phyloP scores from a whole-genome alignment of 2,113 vertebrate species.

The Lepisosteus oculatus region DNA sequence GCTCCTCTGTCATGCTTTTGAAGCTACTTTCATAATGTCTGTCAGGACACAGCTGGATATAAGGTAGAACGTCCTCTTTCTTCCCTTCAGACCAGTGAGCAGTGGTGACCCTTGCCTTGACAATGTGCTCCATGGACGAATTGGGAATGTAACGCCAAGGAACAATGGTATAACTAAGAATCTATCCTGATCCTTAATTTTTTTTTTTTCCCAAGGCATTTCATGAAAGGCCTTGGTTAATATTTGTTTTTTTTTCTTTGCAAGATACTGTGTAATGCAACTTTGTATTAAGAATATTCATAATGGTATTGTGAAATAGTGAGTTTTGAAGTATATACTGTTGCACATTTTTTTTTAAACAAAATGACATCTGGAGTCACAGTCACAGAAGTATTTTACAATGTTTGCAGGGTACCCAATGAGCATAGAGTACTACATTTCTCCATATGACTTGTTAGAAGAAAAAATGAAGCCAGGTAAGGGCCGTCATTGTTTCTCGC shows the following conservation, averaged over 20 bases:
- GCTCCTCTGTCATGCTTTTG: not conserved
- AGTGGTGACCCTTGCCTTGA: constrained; percentile 44
- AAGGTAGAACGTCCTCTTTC: not conserved
- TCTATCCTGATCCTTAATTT: too few relatives aligned
- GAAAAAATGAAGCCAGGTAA: constrained; percentile 56
- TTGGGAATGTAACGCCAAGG: constrained; percentile 61
- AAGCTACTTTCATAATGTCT: not conserved
- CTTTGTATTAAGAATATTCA: too few relatives aligned
- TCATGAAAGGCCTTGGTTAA: not conserved
- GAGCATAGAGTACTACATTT: constrained; percentile 68
- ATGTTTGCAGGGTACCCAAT: constrained; percentile 58
- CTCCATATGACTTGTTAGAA: constrained; percentile 52
- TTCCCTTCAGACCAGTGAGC: constrained; percentile 43
- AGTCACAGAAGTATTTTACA: too few relatives aligned
- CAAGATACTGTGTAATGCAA: too few relatives aligned
- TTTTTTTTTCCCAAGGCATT: too few relatives aligned
- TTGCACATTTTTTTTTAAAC: too few relatives aligned
- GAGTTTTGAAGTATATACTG: too few relatives aligned
- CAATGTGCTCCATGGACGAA: constrained; percentile 66
- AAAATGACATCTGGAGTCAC: too few relatives aligned
- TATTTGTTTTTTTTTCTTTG: not conserved
- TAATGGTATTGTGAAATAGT: too few relatives aligned
- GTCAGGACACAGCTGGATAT: not conserved
- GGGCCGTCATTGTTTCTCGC: not conserved
- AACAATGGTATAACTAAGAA: constrained; percentile 54